Conservation (phyloP, 2,113 vertebrate genomes). For the Heliornis fulica region DNA sequence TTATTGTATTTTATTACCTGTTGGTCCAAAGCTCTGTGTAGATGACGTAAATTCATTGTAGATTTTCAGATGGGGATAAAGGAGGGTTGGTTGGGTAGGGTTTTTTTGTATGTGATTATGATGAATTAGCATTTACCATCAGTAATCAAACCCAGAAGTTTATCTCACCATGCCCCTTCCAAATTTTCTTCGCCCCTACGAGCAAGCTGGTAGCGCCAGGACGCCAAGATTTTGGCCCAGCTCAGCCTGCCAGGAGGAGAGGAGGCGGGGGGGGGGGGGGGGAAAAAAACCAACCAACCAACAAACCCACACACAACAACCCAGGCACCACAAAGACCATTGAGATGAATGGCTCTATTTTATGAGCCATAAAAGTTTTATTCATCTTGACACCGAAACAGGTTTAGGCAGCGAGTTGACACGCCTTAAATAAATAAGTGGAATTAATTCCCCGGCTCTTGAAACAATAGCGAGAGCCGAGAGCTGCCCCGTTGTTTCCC, state of each 20-base stretch:
- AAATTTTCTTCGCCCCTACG: slow-evolving; percentile 11
- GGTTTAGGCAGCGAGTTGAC: slow-evolving; percentile 94
- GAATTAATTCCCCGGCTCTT: slow-evolving; percentile 85
- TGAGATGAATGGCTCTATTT: slow-evolving; percentile 94
- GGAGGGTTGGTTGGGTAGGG: no score
- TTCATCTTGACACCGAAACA: slow-evolving; percentile 94
- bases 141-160: slow-evolving; percentile 20
- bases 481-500: slow-evolving; percentile 83
- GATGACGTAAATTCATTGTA: slow-evolving; percentile 23
- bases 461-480: slow-evolving; percentile 81
- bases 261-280: no score
- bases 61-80: background rate
- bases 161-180: background rate
- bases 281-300: background rate
- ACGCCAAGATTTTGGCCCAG: slow-evolving; percentile 44
- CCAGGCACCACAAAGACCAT: slow-evolving; percentile 77
- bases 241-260: slow-evolving; percentile 55
- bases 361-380: slow-evolving; percentile 99
- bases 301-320: background rate
- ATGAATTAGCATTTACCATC: slow-evolving; percentile 19
- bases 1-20: slow-evolving; percentile 53
- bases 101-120: background rate
- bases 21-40: slow-evolving; percentile 18
- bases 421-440: slow-evolving; percentile 97
- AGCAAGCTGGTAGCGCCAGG: slow-evolving; percentile 9